phyloP scores from a whole-genome alignment of 2,888 invertebrate species.

The Epirrita christyi region DNA sequence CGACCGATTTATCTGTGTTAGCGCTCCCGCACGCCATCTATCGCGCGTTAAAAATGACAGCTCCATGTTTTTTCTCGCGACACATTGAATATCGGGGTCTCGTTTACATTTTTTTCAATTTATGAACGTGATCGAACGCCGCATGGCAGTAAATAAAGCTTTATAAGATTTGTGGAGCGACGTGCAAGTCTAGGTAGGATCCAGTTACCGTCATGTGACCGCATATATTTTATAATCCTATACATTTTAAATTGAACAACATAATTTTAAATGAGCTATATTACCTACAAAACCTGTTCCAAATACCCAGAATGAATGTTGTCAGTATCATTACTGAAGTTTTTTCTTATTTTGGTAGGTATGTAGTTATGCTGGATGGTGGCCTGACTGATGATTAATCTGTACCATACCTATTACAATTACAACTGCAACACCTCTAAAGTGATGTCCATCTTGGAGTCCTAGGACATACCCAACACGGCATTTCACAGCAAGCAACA shows the following conservation, averaged over 20 bases:
- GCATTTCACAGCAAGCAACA: no score
- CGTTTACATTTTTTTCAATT: slow-evolving; percentile 80
- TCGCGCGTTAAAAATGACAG: slow-evolving; percentile 76
- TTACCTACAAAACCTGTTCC: no score
- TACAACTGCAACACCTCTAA: no score
- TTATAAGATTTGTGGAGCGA: slow-evolving; percentile 52
- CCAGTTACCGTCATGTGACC: slow-evolving; percentile 35
- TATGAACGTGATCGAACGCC: slow-evolving; percentile 57
- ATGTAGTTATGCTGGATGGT: no score
- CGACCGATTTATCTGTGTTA: slow-evolving; percentile 72
- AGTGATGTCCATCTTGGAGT: no score
- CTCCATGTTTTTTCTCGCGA: slow-evolving; percentile 71
- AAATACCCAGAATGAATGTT: no score
- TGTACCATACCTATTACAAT: no score
- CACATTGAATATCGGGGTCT: slow-evolving; percentile 68
- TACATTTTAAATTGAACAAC: slow-evolving; percentile 20
- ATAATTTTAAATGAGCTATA: slow-evolving; percentile 7
- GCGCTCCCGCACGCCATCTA: slow-evolving; percentile 63
- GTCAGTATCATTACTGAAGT: no score
- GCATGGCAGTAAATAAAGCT: slow-evolving; percentile 61
- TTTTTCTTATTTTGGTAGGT: no score
- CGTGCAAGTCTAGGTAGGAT: slow-evolving; percentile 37
- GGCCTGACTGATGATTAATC: no score
- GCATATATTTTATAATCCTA: slow-evolving; percentile 19
- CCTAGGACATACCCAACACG: no score